phyloP scores from a whole-genome alignment of 2,888 invertebrate species.

The Apodemia zela region DNA sequence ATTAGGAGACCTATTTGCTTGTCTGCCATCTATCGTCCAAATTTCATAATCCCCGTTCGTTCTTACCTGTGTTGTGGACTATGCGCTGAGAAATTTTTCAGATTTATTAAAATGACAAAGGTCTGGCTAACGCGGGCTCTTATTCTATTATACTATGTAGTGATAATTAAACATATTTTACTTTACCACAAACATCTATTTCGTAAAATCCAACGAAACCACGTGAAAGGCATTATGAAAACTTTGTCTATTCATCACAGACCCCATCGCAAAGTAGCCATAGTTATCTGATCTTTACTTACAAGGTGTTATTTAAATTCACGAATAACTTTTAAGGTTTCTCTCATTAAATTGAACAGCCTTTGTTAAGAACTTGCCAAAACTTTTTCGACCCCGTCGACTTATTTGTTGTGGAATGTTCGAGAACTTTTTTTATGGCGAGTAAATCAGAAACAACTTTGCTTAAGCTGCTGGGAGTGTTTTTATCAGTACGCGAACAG shows the following conservation, averaged over 20 bases:
- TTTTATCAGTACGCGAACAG: not conserved
- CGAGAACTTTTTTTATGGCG: constrained; percentile 3
- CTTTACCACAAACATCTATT: not conserved
- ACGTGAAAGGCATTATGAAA: not conserved
- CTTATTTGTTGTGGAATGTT: constrained; percentile 11
- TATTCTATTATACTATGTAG: too few species aligned
- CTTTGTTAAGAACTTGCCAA: constrained; percentile 5
- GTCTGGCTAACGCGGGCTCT: too few species aligned
- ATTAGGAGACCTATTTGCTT: too few species aligned
- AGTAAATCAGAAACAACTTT: constrained; percentile 4
- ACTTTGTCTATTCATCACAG: constrained; percentile 10
- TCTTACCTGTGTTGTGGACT: too few species aligned
- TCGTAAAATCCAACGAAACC: not conserved
- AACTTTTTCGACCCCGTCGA: constrained; percentile 3
- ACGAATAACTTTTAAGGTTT: constrained; percentile 4
- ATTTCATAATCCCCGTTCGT: too few species aligned
- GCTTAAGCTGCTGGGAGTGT: not conserved
- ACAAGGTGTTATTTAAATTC: constrained; percentile 14
- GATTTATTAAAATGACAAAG: too few species aligned
- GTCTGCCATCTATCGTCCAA: too few species aligned
- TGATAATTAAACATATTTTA: too few species aligned
- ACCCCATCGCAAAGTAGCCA: not conserved
- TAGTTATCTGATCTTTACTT: constrained; percentile 8
- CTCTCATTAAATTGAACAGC: constrained; percentile 12
- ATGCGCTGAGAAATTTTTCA: too few species aligned